Evolutionary conservation across 2,888 invertebrate genomes (phyloP).

Genomic region (Heteromyza rotundicornis): DNA sequence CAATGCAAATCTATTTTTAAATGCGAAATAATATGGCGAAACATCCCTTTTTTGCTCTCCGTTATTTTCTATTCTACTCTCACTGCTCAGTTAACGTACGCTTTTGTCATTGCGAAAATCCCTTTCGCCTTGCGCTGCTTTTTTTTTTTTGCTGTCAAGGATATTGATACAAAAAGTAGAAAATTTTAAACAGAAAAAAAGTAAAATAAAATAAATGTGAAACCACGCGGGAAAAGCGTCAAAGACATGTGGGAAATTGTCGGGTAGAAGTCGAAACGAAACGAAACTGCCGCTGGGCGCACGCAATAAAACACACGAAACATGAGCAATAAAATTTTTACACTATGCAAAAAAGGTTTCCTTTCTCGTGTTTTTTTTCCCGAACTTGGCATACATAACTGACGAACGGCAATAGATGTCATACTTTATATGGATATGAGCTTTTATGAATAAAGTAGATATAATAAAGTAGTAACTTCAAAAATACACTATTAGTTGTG

Average conservation of each 20-base stretch:
- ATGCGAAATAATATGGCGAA: slow-evolving; percentile 57
- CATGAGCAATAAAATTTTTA: slow-evolving; percentile 46
- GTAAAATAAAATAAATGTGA: neutral
- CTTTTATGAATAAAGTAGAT: too few relatives aligned
- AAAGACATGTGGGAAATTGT: slow-evolving; percentile 49
- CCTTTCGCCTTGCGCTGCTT: neutral
- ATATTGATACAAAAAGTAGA: slow-evolving; percentile 3
- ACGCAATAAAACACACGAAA: neutral
- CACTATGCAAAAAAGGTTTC: slow-evolving; percentile 36
- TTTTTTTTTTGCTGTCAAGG: neutral
- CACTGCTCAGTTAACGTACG: neutral
- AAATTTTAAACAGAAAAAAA: neutral
- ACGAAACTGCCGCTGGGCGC: slow-evolving; percentile 3
- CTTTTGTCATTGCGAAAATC: neutral
- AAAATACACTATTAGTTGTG: neutral
- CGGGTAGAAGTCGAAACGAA: slow-evolving; percentile 37
- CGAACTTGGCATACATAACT: neutral
- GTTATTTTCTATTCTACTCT: neutral
- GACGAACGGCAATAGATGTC: too few relatives aligned
- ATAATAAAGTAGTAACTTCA: too few relatives aligned
- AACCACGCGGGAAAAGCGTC: slow-evolving; percentile 44
- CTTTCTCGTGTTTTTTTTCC: neutral
- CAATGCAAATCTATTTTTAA: slow-evolving; percentile 62
- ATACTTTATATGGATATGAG: too few relatives aligned
- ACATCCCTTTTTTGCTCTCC: slow-evolving; percentile 31